phyloP scores from a whole-genome alignment of 2,888 invertebrate genomes.

The Heterodera filipjevi region DNA sequence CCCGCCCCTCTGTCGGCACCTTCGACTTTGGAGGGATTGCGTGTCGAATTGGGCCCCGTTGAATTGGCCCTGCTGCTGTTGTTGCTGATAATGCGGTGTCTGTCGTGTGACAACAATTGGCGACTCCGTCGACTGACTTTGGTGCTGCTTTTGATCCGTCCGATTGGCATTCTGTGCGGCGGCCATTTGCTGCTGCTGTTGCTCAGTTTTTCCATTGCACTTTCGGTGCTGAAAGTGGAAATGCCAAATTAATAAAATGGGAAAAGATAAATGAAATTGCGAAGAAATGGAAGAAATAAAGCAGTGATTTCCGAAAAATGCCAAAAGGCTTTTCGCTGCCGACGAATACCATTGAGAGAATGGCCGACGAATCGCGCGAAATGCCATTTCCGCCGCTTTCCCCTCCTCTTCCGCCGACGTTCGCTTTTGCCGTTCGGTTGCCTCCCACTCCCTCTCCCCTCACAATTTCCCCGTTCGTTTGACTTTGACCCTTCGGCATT shows the following conservation, averaged over 20 bases:
- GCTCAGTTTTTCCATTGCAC: slow-evolving; percentile 20
- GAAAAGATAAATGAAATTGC: neutral
- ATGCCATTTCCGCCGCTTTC: neutral
- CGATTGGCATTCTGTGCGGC: neutral
- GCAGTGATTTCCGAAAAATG: neutral
- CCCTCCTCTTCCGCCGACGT: neutral
- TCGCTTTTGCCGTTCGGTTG: slow-evolving; percentile 10
- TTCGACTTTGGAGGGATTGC: slow-evolving; percentile 22
- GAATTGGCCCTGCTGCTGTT: neutral
- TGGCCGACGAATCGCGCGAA: slow-evolving; percentile 22
- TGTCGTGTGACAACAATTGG: neutral
- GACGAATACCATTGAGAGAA: slow-evolving; percentile 17
- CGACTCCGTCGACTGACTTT: neutral
- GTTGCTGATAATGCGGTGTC: neutral
- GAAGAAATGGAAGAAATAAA: neutral
- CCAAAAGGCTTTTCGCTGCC: neutral
- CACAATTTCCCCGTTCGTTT: neutral
- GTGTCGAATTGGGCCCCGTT: slow-evolving; percentile 25
- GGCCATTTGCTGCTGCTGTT: neutral
- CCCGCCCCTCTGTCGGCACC: neutral
- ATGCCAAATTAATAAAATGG: neutral
- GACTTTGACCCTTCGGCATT: neutral
- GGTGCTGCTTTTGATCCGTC: slow-evolving; percentile 12
- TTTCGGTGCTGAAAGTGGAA: slow-evolving; percentile 20
- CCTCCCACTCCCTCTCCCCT: neutral